Evolutionary conservation across 2,888 invertebrate species (phyloP).

Genomic region (Epinotia ramella): DNA sequence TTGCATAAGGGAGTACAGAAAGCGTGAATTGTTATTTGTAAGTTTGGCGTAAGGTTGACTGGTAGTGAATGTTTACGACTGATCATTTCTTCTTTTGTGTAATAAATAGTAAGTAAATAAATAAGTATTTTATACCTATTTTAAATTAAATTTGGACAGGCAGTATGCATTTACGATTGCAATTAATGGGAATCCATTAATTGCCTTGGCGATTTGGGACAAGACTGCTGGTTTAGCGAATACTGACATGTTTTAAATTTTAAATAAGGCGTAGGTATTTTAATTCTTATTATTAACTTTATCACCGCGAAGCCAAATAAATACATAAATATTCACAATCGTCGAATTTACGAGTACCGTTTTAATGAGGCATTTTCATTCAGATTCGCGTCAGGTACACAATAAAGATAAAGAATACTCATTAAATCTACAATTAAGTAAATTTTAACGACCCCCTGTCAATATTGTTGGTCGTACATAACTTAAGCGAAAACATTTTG

Average conservation of each 20-base stretch:
- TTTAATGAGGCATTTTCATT: conserved; percentile 55
- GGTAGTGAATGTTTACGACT: no score
- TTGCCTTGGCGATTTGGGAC: background rate
- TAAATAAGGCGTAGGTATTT: conserved; percentile 30
- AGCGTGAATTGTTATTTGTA: background rate
- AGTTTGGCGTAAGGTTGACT: no score
- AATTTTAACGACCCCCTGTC: conserved; percentile 56
- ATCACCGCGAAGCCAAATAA: conserved; percentile 39
- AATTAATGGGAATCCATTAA: no score
- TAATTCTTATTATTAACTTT: conserved; percentile 38
- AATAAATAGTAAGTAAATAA: no score
- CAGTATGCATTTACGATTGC: no score
- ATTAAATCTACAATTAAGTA: conserved; percentile 58
- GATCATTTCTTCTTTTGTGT: no score
- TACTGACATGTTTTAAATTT: conserved; percentile 22
- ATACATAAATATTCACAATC: conserved; percentile 45
- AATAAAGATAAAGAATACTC: conserved; percentile 61
- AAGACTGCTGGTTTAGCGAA: conserved; percentile 17
- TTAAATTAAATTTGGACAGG: no score
- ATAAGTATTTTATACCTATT: no score
- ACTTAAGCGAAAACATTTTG: conserved; percentile 58
- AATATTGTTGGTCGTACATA: conserved; percentile 50
- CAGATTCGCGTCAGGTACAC: conserved; percentile 54
- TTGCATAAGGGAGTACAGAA: background rate
- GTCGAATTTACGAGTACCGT: conserved; percentile 45